Base-by-base conservation (phyloP, 2,888 invertebrate genomes). In the Andrena marginata region DNA sequence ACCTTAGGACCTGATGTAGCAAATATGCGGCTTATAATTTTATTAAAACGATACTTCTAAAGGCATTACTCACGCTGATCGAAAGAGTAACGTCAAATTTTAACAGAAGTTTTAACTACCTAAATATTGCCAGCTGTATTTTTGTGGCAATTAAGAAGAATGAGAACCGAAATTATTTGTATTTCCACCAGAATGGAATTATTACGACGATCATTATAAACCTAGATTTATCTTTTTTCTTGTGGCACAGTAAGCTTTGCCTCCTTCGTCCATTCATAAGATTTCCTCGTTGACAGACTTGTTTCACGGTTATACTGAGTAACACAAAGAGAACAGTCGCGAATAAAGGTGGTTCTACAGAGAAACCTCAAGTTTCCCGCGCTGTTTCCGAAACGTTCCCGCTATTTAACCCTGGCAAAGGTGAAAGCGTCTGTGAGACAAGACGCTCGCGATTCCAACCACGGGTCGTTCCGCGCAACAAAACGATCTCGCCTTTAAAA, bases 401-500 rank as follows among this genome's bases (percentile, higher is more conserved):
- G 33, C 67, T n/a, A 62, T 74, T 80, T 70, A 74, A 64, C 69
- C 29, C 35, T n/a, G 10, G 35, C 33, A 69, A 56, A 65, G 23
- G 7, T 42, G 56, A 33, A 54, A 65, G 49, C 31, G 76, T 23
- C 13, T 10, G 49, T 6, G 29, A 20, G 64, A 65, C 51, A 69
- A 67, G 73, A 71, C 29, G 42, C 51, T 35, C 16, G 31, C 69
- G 49, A 72, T 77, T 16, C 29, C 72, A 29, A 49, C 63, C 60
- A 1, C 65, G 51, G 23, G 49, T 67, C 23, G 42, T 42, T 60
- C 42, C 26, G 4, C 23, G 31, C 26, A 33, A 78, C 65, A 80
- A 49, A 78, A 70, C 62, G 73, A 73, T 73, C 77, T 62, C 42
- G 69, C 54, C 54, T 73, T 77, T 35, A 73, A 35, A 74, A 51